Conservation (phyloP, 1,140 invertebrate species). For the Drosophila pseudoananassae region DNA sequence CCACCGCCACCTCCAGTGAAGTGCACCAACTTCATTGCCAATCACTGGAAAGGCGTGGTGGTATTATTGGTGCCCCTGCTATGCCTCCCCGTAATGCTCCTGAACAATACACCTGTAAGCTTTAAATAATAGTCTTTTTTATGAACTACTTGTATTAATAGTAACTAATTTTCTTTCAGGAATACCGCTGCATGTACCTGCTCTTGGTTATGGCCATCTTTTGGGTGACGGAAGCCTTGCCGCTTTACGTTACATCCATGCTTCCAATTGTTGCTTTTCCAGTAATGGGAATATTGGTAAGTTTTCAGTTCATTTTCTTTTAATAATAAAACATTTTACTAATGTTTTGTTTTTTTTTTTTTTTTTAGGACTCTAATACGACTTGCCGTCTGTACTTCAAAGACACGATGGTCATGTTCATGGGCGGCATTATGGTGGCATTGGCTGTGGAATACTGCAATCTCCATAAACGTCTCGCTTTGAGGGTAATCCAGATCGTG, state of each 20-base stretch:
- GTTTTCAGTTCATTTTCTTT: neutral
- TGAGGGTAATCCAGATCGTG: slow-evolving; percentile 91
- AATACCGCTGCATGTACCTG: slow-evolving; percentile 90
- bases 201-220: slow-evolving; percentile 92
- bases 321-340: neutral
- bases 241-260: slow-evolving; percentile 92
- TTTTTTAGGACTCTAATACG: slow-evolving; percentile 85
- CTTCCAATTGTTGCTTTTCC: slow-evolving; percentile 94
- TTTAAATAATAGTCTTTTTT: neutral
- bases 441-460: slow-evolving; percentile 93
- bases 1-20: slow-evolving; percentile 40
- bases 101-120: slow-evolving; percentile 85
- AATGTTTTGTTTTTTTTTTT: neutral
- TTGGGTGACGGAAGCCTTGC: slow-evolving; percentile 93
- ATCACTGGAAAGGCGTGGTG: slow-evolving; percentile 88
- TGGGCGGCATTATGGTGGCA: slow-evolving; percentile 92
- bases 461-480: slow-evolving; percentile 92
- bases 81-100: slow-evolving; percentile 86
- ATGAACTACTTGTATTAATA: too few relatives aligned
- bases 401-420: slow-evolving; percentile 95
- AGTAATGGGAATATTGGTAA: slow-evolving; percentile 88
- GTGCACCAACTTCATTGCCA: slow-evolving; percentile 57
- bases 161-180: slow-evolving; percentile 78
- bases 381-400: slow-evolving; percentile 91
- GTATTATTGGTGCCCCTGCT: slow-evolving; percentile 87